These are phyloP conservation scores for Arothron firmamentum DNA, from an alignment of 2,113 vertebrate genomes.

Conservation along the genomic window DNA sequence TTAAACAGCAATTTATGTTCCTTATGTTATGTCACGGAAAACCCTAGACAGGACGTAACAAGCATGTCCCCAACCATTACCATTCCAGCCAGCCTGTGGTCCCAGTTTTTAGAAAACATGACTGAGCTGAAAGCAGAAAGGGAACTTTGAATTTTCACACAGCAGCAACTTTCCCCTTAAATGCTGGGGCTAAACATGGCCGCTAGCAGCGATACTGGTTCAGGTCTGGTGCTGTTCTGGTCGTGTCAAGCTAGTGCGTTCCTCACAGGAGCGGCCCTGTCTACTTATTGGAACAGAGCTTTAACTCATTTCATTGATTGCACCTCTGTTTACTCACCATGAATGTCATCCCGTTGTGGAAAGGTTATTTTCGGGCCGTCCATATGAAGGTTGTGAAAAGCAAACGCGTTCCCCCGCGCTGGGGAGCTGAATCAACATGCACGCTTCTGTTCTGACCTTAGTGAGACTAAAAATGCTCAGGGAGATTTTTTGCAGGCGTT, in stretches of 20 bases:
- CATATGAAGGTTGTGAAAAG: conserved; percentile 34
- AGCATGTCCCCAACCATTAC: too few relatives aligned
- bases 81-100: too few relatives aligned
- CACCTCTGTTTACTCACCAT: not conserved
- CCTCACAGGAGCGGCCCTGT: not conserved
- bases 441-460: conserved; percentile 43
- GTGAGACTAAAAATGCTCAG: conserved; percentile 37
- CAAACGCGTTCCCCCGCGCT: conserved; percentile 39
- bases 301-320: not conserved
- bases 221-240: not conserved
- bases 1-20: too few relatives aligned
- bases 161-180: not conserved
- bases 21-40: not conserved
- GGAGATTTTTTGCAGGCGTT: conserved; percentile 43
- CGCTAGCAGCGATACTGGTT: not conserved
- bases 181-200: not conserved
- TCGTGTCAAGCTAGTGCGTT: too few relatives aligned
- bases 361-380: conserved; percentile 24
- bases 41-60: too few relatives aligned
- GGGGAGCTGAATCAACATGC: conserved; percentile 37
- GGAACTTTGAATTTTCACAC: conserved; percentile 44
- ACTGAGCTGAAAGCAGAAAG: conserved; percentile 12
- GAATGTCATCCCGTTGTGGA: not conserved
- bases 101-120: too few relatives aligned
- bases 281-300: not conserved